Conservation (phyloP, 2,888 invertebrate species). For the Sphaeridia pumilis region DNA sequence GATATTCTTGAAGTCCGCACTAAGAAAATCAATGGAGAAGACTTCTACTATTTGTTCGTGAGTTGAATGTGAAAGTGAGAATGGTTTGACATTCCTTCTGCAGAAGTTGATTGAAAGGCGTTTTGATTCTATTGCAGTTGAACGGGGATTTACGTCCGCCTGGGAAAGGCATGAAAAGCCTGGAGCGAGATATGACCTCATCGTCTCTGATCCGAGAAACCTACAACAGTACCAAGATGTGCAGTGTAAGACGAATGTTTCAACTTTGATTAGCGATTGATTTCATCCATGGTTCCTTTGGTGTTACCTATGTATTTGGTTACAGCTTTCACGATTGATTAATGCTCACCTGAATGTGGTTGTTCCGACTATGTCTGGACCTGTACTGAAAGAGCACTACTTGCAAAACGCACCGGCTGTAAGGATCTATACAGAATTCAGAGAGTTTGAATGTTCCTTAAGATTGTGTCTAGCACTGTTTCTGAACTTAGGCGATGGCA, state of each 20-base stretch:
- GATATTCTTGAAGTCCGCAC: constrained; percentile 1
- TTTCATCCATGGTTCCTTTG: neutral
- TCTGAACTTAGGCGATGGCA: no score
- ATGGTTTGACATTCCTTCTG: neutral
- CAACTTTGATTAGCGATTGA: neutral
- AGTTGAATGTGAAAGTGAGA: neutral
- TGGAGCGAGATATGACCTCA: neutral
- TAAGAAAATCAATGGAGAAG: constrained; percentile 5
- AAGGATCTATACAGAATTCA: no score
- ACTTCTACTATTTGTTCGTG: constrained; percentile 6
- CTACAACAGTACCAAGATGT: neutral
- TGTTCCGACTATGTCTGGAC: neutral
- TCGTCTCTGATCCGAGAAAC: neutral
- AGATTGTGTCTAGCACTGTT: no score
- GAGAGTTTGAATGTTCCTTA: no score
- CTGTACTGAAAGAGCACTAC: neutral
- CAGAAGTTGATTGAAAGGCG: neutral
- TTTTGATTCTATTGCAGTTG: neutral
- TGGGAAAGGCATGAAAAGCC: neutral
- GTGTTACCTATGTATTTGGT: neutral
- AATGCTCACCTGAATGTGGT: neutral
- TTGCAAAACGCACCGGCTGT: no score
- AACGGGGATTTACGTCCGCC: neutral
- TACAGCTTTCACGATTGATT: neutral
- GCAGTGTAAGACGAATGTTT: neutral